Base-by-base conservation (phyloP, 2,888 invertebrate species). In the Cremastobaeus sp. region DNA sequence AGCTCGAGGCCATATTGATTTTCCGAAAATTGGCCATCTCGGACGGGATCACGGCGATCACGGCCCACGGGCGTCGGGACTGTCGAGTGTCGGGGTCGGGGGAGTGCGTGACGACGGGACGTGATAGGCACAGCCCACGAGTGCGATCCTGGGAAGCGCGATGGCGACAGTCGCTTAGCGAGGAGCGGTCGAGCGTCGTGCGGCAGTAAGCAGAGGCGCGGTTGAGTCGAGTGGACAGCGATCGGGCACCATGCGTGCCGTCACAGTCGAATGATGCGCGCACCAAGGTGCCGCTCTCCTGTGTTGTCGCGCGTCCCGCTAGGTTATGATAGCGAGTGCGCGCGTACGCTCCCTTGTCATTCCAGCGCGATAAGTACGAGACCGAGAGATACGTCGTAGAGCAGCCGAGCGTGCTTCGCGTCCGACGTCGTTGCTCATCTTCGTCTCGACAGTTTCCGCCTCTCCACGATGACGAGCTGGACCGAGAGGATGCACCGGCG, bases 401-500 rank as follows among this genome's bases (percentile, higher is more conserved):
- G 45, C 15, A 45, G 15, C 21, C 39, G 39, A 18, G 1, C 3
- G 18, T 12, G 17, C n/a, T n/a, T n/a, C n/a, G n/a, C n/a, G n/a
- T n/a, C n/a, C n/a, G n/a, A n/a, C n/a, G n/a, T n/a, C 5, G 18
- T 39, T 43, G 0, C 14, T 1, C 9, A 12, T 9, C 3, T 43
- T 43, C 43, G 20, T n/a, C 17, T 17, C 37, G 37, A 17, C 11
- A 12, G n/a, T 32, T 17, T 48, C 20, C 20, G 34, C n/a, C 14
- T 2, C 11, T n/a, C 8, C 57, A 32, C 78, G 87, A 95, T 96
- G 96, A 94, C 94, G 90, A 95, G 94, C 90, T 96, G 95, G 96
- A 95, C 95, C 84, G 93, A 95, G 88, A 93, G 95, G 89, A 95
- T 96, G 93, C 96, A 96, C 90, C 91, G 95, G 86, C 92, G 96